Conservation (phyloP, 2,113 vertebrate genomes). For the Ophthalmolycus amberensis region DNA sequence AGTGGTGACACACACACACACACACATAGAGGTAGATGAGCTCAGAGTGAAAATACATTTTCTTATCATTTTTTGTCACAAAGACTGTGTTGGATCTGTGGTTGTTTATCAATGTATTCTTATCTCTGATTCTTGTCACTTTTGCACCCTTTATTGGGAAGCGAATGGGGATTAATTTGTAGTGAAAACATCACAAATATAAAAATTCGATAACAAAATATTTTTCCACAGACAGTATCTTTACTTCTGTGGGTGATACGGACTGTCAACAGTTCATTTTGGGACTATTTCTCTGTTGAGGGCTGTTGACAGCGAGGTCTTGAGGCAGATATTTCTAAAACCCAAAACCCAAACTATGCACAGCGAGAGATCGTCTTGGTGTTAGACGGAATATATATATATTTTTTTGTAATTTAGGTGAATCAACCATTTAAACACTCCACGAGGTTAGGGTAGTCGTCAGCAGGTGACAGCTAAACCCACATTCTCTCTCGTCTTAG, state of each 20-base stretch:
- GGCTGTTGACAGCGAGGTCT: not conserved
- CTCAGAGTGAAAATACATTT: not conserved
- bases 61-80: conserved; percentile 8
- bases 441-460: too few relatives aligned
- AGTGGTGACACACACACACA: too few relatives aligned
- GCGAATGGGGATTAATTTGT: not conserved
- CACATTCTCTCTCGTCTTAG: too few relatives aligned
- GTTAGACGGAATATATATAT: not conserved
- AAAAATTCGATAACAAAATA: not conserved
- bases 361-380: not conserved
- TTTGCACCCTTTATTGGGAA: conserved; percentile 1
- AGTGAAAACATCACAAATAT: not conserved
- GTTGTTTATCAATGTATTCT: not conserved
- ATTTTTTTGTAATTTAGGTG: not conserved
- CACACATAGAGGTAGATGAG: not conserved
- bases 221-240: not conserved
- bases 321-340: not conserved
- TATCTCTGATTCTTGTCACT: not conserved
- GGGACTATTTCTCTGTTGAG: not conserved
- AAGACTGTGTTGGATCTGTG: not conserved
- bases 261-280: not conserved
- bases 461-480: too few relatives aligned
- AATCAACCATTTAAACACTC: not conserved
- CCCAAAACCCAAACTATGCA: not conserved
- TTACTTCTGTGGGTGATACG: not conserved